Evolutionary conservation across 2,888 invertebrate genomes (phyloP), one percentile per base, ranked within the genome.

Genomic region (Amphipoea lucens): DNA sequence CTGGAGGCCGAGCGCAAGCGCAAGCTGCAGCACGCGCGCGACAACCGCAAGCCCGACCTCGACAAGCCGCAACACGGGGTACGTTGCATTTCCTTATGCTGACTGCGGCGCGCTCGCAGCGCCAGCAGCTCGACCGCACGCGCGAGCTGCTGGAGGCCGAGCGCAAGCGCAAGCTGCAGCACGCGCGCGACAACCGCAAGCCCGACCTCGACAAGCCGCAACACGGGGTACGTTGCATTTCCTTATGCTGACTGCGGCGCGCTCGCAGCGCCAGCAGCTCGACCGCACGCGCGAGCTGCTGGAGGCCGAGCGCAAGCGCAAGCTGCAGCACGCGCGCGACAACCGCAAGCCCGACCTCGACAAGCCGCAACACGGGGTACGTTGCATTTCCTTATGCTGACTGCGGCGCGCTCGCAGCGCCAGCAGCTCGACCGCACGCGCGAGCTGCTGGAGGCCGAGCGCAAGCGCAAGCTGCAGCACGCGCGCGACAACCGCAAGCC

Each of bases 1-100:
- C 94, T 97, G 73, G 97, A 97, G 87, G 86, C 91, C 4, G 96
- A 97, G 90, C 94, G 97, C 71, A 97, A 97, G 90, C 93, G 95
- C 48, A 96, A 95, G 84, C 94, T 97, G 72, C 96, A 96, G 4
- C 93, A 95, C 79, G 97, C 97, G 0, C 89, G 97, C 4, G 96
- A 96, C 80, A 95, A 96, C 88, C 91, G 95, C 65, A 95, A 45
- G 45, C 45, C 45, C 1, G 45, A 9, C 45, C 74, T 83, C 0
- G 90, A 91, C 78, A 90, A 91, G 89, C 92, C 92, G 48, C 66
- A 7, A n/a, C 80, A 60, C 0, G 83, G 71, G 78, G 72, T 78
- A 4, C 54, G 29, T 14, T 14, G 20, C 29, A 29, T 29, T 29
- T 29, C 4, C 1, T 45, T 4, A 12, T 57, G n/a, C n/a, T n/a